Evolutionary conservation across 2,797 vertebrate genomes (phyloP), one percentile per base, ranked within the genome.

Genomic region (Cetoscarus ocellatus): DNA sequence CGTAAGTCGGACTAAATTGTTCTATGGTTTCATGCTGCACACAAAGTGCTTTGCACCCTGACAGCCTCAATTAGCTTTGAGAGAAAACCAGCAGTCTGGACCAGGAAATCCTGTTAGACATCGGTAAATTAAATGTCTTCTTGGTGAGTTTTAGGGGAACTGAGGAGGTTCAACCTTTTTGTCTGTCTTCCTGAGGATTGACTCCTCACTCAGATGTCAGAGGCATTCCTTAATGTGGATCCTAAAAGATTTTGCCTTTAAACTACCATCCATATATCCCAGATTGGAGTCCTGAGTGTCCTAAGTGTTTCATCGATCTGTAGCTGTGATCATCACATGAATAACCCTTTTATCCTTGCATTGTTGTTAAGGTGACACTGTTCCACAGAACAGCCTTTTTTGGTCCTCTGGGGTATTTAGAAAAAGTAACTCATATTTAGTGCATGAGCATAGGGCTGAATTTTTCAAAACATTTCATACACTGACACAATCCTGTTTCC

Each of bases 81-180:
- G 38, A 67, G 54, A 67, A 17, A 58, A 44, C 42, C 36, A 27
- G 35, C 44, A 9, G 34, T 55, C 40, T 13, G n/a, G 14, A 42
- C 11, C 19, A 6, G 38, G 43, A 53, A 42, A 58, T 50, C 54
- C 15, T 67, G 27, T 10, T 13, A 36, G 55, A 52, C 6, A 17
- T 48, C 11, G 39, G 14, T 40, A 3, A 49, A 61, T 48, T 0
- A 18, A 70, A 55, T 54, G 18, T 54, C 43, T 47, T 40, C 3
- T 40, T 1, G 1, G 15, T 47, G 17, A n/a, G 7, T 40, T 34
- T 48, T 35, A 10, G 6, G 14, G 34, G 8, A 1, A 19, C 10
- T 43, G 19, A 52, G 17, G 40, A 35, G 50, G 36, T n/a, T 52
- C 19, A 17, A 17, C 49, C 38, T 8, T 61, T 61, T 12, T 1